These are phyloP conservation scores for Ifrita kowaldi DNA, from an alignment of 2,113 vertebrate genomes.

Conservation along the genomic window DNA sequence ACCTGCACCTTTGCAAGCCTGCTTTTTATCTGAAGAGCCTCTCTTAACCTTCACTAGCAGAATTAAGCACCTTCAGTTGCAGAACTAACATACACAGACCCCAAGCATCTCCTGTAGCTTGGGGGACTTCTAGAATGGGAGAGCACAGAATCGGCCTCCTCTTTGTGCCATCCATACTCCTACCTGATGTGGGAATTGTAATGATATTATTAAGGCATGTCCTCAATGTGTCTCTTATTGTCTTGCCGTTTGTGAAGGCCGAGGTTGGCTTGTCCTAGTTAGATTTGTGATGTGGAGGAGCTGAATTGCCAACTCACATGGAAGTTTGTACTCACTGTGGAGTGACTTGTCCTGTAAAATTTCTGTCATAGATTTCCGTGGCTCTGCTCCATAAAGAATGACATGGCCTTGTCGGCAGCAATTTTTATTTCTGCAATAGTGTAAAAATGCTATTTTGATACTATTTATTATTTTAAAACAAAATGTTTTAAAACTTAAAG, in stretches of 20 bases:
- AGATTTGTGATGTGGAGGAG: not conserved
- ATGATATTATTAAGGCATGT: not conserved
- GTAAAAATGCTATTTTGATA: not conserved
- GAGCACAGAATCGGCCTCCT: not conserved
- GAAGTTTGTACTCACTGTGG: not conserved
- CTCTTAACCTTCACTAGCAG: not conserved
- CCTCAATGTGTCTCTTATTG: not conserved
- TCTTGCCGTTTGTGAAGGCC: not conserved
- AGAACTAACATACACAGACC: not conserved
- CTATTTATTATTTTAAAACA: not conserved
- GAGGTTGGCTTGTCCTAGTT: not conserved
- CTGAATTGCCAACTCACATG: not conserved
- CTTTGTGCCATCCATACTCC: not conserved
- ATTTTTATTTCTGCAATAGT: not conserved
- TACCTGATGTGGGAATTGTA: not conserved
- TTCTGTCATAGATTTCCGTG: not conserved
- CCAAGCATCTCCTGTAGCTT: not conserved
- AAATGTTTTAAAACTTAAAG: not conserved
- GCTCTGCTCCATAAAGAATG: not conserved
- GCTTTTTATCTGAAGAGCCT: not conserved
- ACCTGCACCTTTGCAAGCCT: not conserved
- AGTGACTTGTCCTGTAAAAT: not conserved
- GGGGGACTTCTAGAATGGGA: not conserved
- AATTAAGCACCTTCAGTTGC: not conserved
- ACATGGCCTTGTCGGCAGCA: fast-evolving